Conservation (phyloP, 2,888 invertebrate genomes). For the Caenorhabditis angaria region DNA sequence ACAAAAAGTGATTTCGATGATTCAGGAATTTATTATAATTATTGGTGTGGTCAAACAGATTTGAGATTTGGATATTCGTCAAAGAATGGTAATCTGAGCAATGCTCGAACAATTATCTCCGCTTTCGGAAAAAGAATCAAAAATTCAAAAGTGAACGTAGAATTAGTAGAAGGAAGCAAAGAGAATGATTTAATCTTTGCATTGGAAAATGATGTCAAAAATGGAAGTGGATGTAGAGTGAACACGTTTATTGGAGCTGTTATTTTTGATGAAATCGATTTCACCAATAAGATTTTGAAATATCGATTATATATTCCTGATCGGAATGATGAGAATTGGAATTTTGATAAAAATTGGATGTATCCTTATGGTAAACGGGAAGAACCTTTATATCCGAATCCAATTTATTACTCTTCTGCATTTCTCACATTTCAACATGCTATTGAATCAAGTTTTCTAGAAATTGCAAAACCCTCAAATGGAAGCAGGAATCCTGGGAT, state of each 20-base stretch:
- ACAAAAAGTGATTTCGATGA: too few species aligned
- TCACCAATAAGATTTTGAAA: conserved; percentile 11
- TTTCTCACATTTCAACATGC: conserved; percentile 62
- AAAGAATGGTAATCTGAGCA: background rate
- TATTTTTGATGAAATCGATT: conserved; percentile 25
- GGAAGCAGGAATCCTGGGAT: background rate
- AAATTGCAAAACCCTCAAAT: conserved; percentile 3
- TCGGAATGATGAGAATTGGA: conserved; percentile 20
- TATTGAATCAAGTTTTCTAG: conserved; percentile 52
- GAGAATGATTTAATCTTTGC: too few species aligned
- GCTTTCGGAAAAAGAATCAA: too few species aligned
- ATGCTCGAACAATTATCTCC: too few species aligned
- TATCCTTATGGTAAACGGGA: conserved; percentile 23
- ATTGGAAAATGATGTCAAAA: too few species aligned
- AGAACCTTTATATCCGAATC: too few species aligned
- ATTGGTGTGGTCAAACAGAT: too few species aligned
- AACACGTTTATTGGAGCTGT: conserved; percentile 40
- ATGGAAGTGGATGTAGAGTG: too few species aligned
- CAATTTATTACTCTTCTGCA: conserved; percentile 61
- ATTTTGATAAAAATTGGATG: conserved; percentile 19
- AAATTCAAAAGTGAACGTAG: too few species aligned
- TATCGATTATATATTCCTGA: conserved; percentile 27
- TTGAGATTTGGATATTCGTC: too few species aligned
- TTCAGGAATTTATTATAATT: too few species aligned
- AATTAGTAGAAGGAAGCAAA: too few species aligned